Evolutionary conservation across 1,140 invertebrate species (phyloP).

Genomic region (Penaeus indicus): DNA sequence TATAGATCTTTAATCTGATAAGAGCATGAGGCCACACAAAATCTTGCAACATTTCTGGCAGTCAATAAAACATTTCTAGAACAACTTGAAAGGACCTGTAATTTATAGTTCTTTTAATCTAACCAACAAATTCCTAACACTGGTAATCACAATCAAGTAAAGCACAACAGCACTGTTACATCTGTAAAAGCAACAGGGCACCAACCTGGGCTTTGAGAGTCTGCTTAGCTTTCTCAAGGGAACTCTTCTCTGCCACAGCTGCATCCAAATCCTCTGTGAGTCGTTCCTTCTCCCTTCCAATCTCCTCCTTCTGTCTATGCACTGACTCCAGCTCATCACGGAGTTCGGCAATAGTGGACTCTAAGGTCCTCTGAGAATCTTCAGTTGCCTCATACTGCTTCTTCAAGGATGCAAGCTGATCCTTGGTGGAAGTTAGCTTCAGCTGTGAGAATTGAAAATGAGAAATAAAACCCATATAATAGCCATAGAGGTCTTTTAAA

Average conservation of each 20-base stretch:
- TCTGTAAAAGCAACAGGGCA: no score
- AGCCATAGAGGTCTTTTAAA: no score
- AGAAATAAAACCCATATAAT: background rate
- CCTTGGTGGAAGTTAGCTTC: slow-evolving; percentile 64
- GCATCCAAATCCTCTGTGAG: slow-evolving; percentile 64
- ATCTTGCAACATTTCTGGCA: no score
- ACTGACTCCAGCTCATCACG: slow-evolving; percentile 64
- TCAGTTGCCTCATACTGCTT: slow-evolving; percentile 65
- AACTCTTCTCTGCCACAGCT: slow-evolving; percentile 57
- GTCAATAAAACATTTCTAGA: no score
- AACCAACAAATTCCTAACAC: no score
- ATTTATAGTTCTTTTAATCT: no score
- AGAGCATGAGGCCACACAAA: no score
- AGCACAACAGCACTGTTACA: no score
- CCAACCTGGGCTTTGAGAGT: slow-evolving; percentile 62
- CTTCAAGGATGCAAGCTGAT: slow-evolving; percentile 57
- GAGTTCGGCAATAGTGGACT: slow-evolving; percentile 62
- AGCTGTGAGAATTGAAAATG: slow-evolving; percentile 39
- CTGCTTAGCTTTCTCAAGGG: slow-evolving; percentile 55
- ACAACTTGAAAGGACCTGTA: no score
- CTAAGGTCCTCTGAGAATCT: slow-evolving; percentile 51
- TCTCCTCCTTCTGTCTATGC: slow-evolving; percentile 52
- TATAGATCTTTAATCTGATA: no score
- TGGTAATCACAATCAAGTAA: no score
- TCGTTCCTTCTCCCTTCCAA: slow-evolving; percentile 64